Base-by-base conservation (phyloP, 2,888 invertebrate genomes). In the Omphaloscelis lunosa region DNA sequence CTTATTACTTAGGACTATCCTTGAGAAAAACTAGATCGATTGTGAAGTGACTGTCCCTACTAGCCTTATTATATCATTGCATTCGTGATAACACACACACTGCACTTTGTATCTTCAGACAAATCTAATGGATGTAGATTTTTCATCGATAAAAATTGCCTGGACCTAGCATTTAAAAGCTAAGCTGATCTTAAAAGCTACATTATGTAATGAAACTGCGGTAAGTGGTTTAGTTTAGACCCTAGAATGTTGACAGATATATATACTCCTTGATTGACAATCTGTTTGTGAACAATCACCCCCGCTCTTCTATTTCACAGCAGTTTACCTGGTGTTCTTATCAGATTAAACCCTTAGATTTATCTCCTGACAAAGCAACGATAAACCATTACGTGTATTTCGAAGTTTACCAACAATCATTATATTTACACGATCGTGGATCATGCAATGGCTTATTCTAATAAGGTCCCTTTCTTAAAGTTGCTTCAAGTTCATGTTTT, bases 11-110 rank as follows among this genome's bases (percentile, higher is more conserved):
- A 85, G 72, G 79, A 78, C 56, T 86, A 90, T 90, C 92, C 93
- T 92, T 92, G 92, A 91, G 90, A 88, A 88, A 89, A 92, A 90
- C 91, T 91, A 89, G 92, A 91, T 88, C 90, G 81, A 86, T 84
- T 84, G 85, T 74, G 75, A 82, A 88, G 87, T 86, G 89, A 89
- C 89, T 89, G 89, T 88, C 87, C 59, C 65, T 66, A 83, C 80
- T 82, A 76, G 75, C 76, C 80, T 78, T 86, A 89, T 89, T 87
- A 80, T 82, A 51, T 83, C 59, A 68, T 41, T 56, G 58, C 63
- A 59, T 72, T 78, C 51, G 34, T 78, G 70, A 77, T 59, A 29
- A 23, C 45, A 85, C 62, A 78, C 39, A 85, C 74, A 86, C 53
- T 48, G 8, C 79, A 62, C 34, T 17, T 23, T 66, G 15, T 83